Evolutionary conservation across 2,113 vertebrate genomes (phyloP).

Genomic region (Chunga burmeisteri): DNA sequence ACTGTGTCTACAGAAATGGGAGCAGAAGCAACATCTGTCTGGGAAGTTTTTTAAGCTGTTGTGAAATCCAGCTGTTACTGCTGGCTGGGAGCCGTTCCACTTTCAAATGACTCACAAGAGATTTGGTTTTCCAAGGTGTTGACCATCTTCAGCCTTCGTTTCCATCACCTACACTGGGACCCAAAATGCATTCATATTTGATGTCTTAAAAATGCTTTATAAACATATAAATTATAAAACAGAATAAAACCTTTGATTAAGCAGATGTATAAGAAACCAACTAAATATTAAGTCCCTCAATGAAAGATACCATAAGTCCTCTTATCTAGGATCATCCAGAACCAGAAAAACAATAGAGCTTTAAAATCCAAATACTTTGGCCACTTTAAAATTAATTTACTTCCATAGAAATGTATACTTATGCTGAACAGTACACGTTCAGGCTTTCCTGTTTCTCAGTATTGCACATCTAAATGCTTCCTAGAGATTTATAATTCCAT

Average conservation of each 20-base stretch:
- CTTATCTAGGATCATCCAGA: background rate
- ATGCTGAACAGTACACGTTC: background rate
- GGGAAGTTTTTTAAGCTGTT: background rate
- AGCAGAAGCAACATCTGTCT: background rate
- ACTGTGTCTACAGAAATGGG: background rate
- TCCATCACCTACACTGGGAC: background rate
- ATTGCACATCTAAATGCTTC: background rate
- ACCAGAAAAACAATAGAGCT: background rate
- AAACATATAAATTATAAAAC: background rate
- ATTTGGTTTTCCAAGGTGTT: background rate
- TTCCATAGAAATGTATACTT: background rate
- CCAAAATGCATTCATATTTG: background rate
- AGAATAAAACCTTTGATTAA: background rate
- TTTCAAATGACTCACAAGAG: background rate
- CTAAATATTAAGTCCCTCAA: background rate
- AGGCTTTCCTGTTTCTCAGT: background rate
- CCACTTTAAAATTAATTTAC: background rate
- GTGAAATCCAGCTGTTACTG: background rate
- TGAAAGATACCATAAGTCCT: background rate
- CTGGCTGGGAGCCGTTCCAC: background rate
- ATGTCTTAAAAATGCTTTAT: background rate
- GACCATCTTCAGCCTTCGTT: background rate
- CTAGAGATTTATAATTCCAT: background rate
- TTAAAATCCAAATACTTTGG: background rate
- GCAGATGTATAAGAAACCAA: background rate